Conservation (phyloP, 53 echinoderm and acorn worm species). For the Paelopatides confundens region DNA sequence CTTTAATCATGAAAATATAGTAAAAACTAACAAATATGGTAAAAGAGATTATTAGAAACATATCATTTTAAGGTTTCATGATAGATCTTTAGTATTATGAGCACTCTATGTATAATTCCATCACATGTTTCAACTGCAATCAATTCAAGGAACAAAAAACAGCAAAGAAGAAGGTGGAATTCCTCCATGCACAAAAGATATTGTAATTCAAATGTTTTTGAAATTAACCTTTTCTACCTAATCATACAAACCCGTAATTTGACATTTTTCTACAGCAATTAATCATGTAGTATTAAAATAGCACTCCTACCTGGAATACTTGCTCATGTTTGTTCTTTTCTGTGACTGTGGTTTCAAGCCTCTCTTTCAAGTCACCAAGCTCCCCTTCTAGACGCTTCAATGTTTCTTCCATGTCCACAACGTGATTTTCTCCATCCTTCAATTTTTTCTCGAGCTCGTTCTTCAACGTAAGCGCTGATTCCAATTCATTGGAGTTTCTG, state of each 20-base stretch:
- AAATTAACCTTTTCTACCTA: no score
- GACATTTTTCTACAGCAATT: no score
- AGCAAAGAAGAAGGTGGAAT: no score
- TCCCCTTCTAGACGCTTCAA: conserved; percentile 53
- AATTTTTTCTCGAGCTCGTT: conserved; percentile 38
- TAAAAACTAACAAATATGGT: neutral
- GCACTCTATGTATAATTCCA: no score
- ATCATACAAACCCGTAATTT: no score
- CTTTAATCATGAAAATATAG: neutral
- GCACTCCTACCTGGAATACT: neutral
- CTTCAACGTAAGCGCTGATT: conserved; percentile 20
- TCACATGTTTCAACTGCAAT: no score
- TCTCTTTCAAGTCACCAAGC: conserved; percentile 44
- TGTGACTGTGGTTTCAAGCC: neutral
- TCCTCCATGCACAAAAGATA: no score
- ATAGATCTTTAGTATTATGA: no score
- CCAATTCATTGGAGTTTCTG: conserved; percentile 48
- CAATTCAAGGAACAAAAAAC: no score
- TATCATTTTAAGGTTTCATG: no score
- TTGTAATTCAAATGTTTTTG: no score
- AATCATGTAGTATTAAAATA: no score
- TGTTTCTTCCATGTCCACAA: conserved; percentile 5
- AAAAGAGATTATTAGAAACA: neutral
- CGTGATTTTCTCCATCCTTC: neutral
- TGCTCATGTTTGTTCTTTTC: conserved; percentile 50